Evolutionary conservation across 2,888 invertebrate species (phyloP), one percentile per base, ranked within the genome.

Genomic region (Odiellus spinosus): DNA sequence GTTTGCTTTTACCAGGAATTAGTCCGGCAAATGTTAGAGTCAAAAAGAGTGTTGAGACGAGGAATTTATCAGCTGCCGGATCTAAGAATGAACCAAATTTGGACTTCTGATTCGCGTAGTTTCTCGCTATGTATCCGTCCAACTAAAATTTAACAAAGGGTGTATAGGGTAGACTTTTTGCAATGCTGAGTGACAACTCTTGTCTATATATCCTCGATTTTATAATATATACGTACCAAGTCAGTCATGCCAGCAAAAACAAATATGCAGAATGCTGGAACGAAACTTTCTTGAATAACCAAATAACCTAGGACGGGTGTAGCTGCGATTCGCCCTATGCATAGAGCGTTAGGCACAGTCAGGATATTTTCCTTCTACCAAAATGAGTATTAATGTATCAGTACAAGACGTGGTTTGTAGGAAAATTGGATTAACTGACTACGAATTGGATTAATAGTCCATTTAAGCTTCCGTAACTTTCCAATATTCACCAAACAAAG

Each of bases 101-200:
- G 21, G 93, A 86, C 19, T 85, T 80, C 65, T 98, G 96, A 32
- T 81, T 80, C 52, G 79, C 76, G 77, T 84, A 91, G 44, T 80
- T 83, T 48, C 96, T 75, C 1, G 96, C 96, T 62, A 98, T 93
- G 77, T 83, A 90, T 6, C 96, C 96, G 72, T 98, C 96, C 44
- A 87, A 64, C 85, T 87, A 64, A 36, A 68, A n/a, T n/a, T n/a
- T n/a, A n/a, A n/a, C n/a, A n/a, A n/a, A n/a, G n/a, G 64, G n/a
- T n/a, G n/a, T n/a, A n/a, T n/a, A 60, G 62, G 52, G 53, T 44
- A 15, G n/a, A 41, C 33, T 59, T 6, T 40, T 26, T 8, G 4
- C 26, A 26, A 26, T 26, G 26, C 26, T 26, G 4, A 26, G 5
- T 26, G 4, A 26, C 4, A 26, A 26, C 5, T 26, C 26, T 26